Conservation (phyloP, 1,140 invertebrate species). For the Araneus ventricosus region DNA sequence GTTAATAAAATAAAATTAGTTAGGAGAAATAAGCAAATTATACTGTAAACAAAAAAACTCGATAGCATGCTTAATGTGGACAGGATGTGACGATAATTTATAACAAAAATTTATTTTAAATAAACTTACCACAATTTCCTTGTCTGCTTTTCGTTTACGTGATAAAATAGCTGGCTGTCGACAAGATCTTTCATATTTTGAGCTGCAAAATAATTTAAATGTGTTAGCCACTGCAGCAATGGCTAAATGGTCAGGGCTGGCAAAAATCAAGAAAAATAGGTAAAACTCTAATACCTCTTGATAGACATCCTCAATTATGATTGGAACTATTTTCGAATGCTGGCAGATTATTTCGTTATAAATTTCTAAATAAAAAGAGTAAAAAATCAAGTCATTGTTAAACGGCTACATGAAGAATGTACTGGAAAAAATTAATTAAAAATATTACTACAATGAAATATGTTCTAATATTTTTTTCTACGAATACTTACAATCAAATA, state of each 20-base stretch:
- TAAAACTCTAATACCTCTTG: conserved; percentile 18
- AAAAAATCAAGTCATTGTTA: neutral
- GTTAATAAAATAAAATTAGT: neutral
- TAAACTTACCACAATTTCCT: conserved; percentile 57
- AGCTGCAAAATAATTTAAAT: conserved; percentile 1
- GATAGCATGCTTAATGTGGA: neutral
- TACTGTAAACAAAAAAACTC: neutral
- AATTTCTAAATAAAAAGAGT: neutral
- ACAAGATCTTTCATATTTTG: neutral
- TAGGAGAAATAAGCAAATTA: neutral
- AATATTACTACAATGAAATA: neutral
- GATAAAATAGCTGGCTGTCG: conserved; percentile 56
- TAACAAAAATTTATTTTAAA: neutral
- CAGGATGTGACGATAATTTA: conserved; percentile 49
- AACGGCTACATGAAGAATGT: neutral
- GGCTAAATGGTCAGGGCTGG: too few relatives aligned
- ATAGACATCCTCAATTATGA: conserved; percentile 33
- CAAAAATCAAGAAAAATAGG: neutral
- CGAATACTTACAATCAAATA: neutral
- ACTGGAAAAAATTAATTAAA: neutral
- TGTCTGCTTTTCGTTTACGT: conserved; percentile 59
- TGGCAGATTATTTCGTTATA: neutral
- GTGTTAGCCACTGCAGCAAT: too few relatives aligned
- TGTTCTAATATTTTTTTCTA: neutral
- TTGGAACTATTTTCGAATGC: neutral